Conservation (phyloP, 1,140 invertebrate genomes). For the Ylistrum balloti region DNA sequence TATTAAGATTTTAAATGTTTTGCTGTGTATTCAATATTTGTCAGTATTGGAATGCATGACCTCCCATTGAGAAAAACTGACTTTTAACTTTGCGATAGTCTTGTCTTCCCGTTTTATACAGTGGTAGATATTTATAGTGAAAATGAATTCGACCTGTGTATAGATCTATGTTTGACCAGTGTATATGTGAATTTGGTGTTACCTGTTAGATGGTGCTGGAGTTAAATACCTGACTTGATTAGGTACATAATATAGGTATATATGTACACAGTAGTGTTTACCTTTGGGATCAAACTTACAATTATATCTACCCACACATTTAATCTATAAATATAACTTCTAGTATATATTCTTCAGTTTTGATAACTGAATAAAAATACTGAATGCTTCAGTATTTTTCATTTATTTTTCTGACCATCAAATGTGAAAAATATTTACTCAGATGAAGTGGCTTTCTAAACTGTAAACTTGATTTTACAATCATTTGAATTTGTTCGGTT, state of each 20-base stretch:
- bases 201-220: background rate
- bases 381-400: too few relatives aligned
- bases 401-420: background rate
- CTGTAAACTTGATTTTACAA: too few relatives aligned
- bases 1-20: too few relatives aligned
- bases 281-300: background rate
- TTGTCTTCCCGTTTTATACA: background rate
- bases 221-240: background rate
- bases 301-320: background rate
- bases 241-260: background rate
- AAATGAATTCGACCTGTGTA: background rate
- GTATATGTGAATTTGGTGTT: background rate
- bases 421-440: background rate
- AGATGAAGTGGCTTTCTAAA: background rate
- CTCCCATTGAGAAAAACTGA: background rate
- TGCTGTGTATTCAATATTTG: background rate
- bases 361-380: background rate
- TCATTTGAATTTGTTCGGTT: too few relatives aligned
- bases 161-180: background rate
- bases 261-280: background rate
- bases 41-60: slow-evolving; percentile 18
- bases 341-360: slow-evolving; percentile 17
- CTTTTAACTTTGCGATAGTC: background rate
- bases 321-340: background rate
- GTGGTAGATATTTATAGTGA: background rate